Evolutionary conservation across 35 echinoderm and acorn worm genomes (phyloP).

Genomic region (Ophioderma brevispina): DNA sequence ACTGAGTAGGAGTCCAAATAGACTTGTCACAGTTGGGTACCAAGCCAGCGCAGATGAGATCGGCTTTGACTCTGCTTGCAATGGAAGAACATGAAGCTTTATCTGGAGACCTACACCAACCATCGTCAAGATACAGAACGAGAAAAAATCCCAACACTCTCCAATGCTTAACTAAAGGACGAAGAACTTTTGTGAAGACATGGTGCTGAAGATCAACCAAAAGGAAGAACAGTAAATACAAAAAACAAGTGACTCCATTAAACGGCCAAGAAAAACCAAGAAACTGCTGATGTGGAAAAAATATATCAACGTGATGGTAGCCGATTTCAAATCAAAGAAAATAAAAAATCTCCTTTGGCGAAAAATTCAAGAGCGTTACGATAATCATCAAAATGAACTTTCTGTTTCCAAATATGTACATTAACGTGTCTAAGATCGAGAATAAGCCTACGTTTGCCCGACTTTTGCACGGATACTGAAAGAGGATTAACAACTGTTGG

Average conservation of each 20-base stretch:
- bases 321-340: constrained; percentile 60
- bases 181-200: constrained; percentile 39
- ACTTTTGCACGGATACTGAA: constrained; percentile 20
- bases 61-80: not conserved
- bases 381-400: constrained; percentile 31
- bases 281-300: not conserved
- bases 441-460: constrained; percentile 43
- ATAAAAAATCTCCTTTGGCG: constrained; percentile 36
- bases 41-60: constrained; percentile 18
- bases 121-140: constrained; percentile 46
- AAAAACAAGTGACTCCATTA: constrained; percentile 21
- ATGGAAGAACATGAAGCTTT: not conserved
- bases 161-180: constrained; percentile 46
- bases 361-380: constrained; percentile 24
- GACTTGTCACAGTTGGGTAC: constrained; percentile 27
- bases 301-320: constrained; percentile 58
- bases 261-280: constrained; percentile 45
- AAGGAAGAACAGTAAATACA: constrained; percentile 20
- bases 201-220: constrained; percentile 21
- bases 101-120: not conserved
- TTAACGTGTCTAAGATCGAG: constrained; percentile 51
- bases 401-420: constrained; percentile 34
- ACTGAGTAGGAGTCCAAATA: constrained; percentile 6
- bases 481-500: constrained; percentile 38
- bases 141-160: constrained; percentile 27